Conservation (phyloP, 2,113 vertebrate species). For the Rallus limicola region DNA sequence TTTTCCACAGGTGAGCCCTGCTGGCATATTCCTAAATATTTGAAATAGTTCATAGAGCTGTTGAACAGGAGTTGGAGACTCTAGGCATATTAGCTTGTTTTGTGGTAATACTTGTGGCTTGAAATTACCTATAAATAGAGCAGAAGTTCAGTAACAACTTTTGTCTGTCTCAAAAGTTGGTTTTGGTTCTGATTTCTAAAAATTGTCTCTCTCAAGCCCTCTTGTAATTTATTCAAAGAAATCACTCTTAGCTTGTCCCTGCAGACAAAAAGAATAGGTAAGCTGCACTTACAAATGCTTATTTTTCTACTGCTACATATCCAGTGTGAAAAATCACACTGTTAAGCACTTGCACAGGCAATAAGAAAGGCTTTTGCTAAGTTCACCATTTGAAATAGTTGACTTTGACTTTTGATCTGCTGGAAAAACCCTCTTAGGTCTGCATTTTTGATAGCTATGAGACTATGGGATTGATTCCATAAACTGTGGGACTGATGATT, state of each 20-base stretch:
- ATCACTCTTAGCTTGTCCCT: not conserved
- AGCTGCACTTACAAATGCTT: not conserved
- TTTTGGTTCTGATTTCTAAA: not conserved
- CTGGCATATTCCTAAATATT: not conserved
- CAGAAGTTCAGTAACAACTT: not conserved
- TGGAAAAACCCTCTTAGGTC: not conserved
- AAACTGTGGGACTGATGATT: not conserved
- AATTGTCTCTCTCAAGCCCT: not conserved
- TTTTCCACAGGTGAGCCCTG: not conserved
- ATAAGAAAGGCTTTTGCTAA: not conserved
- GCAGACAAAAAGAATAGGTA: not conserved
- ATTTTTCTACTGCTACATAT: not conserved
- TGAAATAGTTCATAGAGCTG: not conserved
- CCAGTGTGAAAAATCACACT: not conserved
- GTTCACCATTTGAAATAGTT: not conserved
- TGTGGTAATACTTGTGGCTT: not conserved
- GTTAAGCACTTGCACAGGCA: not conserved
- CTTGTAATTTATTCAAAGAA: not conserved
- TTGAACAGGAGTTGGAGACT: not conserved
- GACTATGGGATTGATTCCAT: not conserved
- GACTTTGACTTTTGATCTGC: not conserved
- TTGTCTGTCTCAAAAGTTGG: not conserved
- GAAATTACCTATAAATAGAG: not conserved
- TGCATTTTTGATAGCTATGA: not conserved
- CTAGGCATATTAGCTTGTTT: not conserved